Percentiles rank a stretch among this genome's conserved stretches.
These are phyloP conservation scores for Brachymystax lenok DNA, from an alignment of 2,797 vertebrate genomes.

Conservation along the genomic window DNA sequence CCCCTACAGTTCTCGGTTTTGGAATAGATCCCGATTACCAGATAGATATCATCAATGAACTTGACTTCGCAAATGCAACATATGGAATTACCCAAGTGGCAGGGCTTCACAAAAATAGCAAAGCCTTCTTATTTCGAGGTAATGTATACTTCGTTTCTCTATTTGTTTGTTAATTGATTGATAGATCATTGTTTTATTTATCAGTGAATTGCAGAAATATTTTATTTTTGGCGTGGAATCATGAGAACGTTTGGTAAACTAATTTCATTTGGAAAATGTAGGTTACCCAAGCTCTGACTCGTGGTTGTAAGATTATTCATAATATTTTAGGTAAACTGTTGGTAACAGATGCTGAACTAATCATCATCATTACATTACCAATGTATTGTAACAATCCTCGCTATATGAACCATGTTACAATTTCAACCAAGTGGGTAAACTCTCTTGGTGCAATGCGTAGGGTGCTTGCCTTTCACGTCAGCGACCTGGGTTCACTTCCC, in stretches of 20 bases:
- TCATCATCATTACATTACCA: background rate
- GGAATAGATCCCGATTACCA: conserved; percentile 89
- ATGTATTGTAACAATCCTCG: background rate
- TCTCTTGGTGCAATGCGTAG: background rate
- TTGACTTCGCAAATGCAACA: conserved; percentile 89
- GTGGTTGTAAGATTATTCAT: background rate
- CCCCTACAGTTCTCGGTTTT: conserved; percentile 79
- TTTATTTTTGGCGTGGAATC: background rate
- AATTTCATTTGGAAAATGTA: background rate
- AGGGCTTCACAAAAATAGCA: conserved; percentile 91
- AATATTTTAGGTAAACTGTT: background rate
- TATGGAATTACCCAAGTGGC: conserved; percentile 89
- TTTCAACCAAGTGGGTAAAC: background rate
- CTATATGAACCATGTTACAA: background rate
- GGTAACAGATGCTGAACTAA: background rate
- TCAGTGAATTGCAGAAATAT: background rate
- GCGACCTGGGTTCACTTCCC: too few relatives aligned
- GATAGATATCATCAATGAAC: conserved; percentile 89
- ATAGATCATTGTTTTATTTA: background rate
- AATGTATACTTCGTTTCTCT: conserved; percentile 43
- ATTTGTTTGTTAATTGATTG: background rate
- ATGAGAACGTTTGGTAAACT: too few relatives aligned
- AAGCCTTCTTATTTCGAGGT: conserved; percentile 96
- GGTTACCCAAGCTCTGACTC: background rate
- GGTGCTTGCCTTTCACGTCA: background rate